Evolutionary conservation across 2,888 invertebrate species (phyloP).

Genomic region (Agapostemon virescens): DNA sequence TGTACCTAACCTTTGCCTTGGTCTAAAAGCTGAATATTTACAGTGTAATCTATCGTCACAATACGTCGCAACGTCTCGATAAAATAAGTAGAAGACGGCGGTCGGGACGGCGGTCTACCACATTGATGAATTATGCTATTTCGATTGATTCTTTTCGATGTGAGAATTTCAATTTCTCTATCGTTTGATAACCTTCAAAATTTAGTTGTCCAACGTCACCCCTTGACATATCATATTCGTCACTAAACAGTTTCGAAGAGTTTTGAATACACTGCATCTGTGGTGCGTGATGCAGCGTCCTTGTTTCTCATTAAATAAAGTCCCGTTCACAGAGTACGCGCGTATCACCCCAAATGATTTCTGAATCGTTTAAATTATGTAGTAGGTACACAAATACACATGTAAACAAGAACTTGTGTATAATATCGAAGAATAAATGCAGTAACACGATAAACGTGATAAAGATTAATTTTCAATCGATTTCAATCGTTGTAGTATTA

Average conservation of each 20-base stretch:
- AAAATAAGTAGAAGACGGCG: conserved; percentile 24
- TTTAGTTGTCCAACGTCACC: conserved; percentile 64
- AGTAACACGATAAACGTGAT: background rate
- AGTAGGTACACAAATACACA: background rate
- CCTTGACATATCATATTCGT: conserved; percentile 54
- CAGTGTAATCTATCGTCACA: conserved; percentile 42
- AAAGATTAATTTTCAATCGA: background rate
- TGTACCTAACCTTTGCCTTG: conserved; percentile 55
- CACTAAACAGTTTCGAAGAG: conserved; percentile 21
- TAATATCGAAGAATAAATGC: background rate
- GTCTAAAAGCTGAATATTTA: conserved; percentile 40
- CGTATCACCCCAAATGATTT: background rate
- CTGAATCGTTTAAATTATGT: background rate
- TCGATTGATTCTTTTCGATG: conserved; percentile 23
- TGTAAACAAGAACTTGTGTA: background rate
- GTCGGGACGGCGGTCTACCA: conserved; percentile 23
- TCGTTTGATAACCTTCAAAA: conserved; percentile 71
- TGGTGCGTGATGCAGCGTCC: background rate
- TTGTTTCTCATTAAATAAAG: conserved; percentile 23
- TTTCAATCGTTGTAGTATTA: no score
- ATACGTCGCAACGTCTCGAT: conserved; percentile 14
- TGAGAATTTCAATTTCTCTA: conserved; percentile 37
- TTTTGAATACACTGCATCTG: conserved; percentile 9
- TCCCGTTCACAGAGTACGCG: conserved; percentile 17
- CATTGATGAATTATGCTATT: conserved; percentile 43